Evolutionary conservation across 2,113 vertebrate genomes (phyloP).

Genomic region (Poeciliopsis turrubarensis): DNA sequence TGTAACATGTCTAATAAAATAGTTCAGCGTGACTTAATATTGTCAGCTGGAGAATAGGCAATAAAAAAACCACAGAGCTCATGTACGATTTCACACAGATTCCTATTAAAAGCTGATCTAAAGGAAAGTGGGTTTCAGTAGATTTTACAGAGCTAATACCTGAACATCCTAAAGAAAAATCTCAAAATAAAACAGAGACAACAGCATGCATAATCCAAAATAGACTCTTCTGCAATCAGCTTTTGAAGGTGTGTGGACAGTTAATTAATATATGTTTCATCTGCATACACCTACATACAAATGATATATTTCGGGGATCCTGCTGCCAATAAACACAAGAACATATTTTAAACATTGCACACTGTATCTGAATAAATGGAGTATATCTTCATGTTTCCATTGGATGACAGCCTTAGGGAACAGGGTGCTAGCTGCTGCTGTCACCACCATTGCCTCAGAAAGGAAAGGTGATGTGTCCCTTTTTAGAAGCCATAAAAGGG

Average conservation of each 20-base stretch:
- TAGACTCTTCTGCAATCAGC: neutral
- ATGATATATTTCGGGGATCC: neutral
- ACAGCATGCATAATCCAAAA: neutral
- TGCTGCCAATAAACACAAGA: neutral
- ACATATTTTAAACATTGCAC: neutral
- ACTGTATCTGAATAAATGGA: neutral
- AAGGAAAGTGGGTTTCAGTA: neutral
- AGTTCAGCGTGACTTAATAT: neutral
- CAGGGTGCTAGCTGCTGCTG: conserved; percentile 46
- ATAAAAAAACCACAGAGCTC: conserved; percentile 8
- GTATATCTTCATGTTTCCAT: neutral
- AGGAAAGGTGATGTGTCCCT: conserved; percentile 53
- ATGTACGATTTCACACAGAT: neutral
- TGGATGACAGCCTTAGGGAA: conserved; percentile 15
- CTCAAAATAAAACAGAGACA: neutral
- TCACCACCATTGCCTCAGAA: conserved; percentile 41
- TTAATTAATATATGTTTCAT: neutral
- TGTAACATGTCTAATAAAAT: neutral
- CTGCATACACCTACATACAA: neutral
- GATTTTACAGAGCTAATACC: conserved; percentile 13
- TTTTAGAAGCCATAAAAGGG: conserved; percentile 74
- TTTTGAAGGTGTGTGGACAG: neutral
- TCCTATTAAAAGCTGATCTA: neutral
- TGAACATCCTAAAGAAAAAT: conserved; percentile 15
- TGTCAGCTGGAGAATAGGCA: neutral